phyloP scores from a whole-genome alignment of 2,113 vertebrate species.

The Bungarus multicinctus region DNA sequence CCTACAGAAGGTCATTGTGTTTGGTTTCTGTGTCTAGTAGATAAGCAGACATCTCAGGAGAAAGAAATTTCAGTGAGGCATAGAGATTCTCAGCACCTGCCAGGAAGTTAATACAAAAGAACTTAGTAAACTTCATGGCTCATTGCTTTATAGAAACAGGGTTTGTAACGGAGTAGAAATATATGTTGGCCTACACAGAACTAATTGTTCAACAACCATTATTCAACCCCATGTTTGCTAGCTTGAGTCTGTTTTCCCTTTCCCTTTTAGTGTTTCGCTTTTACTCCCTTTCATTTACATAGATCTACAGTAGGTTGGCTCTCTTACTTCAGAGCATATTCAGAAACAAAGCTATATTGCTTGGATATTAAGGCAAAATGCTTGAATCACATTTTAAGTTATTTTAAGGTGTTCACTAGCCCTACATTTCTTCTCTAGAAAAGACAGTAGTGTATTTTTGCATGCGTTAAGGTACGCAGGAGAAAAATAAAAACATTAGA shows the following conservation, averaged over 20 bases:
- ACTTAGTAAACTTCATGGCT: not conserved
- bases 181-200: not conserved
- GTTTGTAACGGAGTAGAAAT: not conserved
- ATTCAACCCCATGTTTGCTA: not conserved
- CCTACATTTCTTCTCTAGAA: not conserved
- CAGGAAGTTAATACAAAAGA: not conserved
- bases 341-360: not conserved
- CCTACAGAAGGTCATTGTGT: not conserved
- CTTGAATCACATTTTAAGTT: not conserved
- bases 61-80: not conserved
- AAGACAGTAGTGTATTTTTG: not conserved
- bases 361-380: not conserved
- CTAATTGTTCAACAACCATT: not conserved
- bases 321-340: not conserved
- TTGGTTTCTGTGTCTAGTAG: not conserved
- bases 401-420: not conserved
- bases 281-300: not conserved
- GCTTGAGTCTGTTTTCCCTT: not conserved
- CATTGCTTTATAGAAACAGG: not conserved
- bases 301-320: not conserved
- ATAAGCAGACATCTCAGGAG: not conserved
- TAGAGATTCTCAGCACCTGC: not conserved
- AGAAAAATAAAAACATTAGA: not conserved
- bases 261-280: not conserved
- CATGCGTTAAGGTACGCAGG: not conserved